Percentiles rank a stretch among this genome's conserved stretches.
phyloP scores from a whole-genome alignment of 2,113 vertebrate genomes.

The Terrapene triunguis region DNA sequence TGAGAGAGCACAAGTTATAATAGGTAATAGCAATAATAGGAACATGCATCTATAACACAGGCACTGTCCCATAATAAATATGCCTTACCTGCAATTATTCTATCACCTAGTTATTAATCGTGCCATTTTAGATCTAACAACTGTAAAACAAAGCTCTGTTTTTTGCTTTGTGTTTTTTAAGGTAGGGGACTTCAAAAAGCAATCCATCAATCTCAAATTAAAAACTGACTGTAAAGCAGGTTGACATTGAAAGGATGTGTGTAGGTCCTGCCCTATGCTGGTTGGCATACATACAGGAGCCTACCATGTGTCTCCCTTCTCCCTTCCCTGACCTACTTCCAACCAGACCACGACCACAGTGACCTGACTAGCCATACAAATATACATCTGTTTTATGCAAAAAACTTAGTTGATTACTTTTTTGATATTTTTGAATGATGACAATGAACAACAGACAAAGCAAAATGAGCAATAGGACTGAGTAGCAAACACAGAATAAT shows the following conservation, averaged over 20 bases:
- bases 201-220: not conserved
- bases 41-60: not conserved
- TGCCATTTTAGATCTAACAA: not conserved
- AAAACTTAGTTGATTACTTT: not conserved
- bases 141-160: fast-evolving
- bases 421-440: not conserved
- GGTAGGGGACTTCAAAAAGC: not conserved
- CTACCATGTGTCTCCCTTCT: not conserved
- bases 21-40: not conserved
- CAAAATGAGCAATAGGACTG: not conserved
- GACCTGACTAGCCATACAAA: not conserved
- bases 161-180: not conserved
- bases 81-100: not conserved
- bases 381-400: not conserved
- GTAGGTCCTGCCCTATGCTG: not conserved
- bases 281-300: not conserved
- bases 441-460: not conserved
- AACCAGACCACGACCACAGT: not conserved
- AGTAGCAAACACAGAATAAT: not conserved
- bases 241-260: not conserved
- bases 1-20: not conserved
- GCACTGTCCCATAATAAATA: not conserved
- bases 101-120: not conserved
- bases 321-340: not conserved
- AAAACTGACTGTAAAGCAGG: not conserved